Base-by-base conservation (phyloP, 2,797 vertebrate genomes). In the Onychomys torridus region DNA sequence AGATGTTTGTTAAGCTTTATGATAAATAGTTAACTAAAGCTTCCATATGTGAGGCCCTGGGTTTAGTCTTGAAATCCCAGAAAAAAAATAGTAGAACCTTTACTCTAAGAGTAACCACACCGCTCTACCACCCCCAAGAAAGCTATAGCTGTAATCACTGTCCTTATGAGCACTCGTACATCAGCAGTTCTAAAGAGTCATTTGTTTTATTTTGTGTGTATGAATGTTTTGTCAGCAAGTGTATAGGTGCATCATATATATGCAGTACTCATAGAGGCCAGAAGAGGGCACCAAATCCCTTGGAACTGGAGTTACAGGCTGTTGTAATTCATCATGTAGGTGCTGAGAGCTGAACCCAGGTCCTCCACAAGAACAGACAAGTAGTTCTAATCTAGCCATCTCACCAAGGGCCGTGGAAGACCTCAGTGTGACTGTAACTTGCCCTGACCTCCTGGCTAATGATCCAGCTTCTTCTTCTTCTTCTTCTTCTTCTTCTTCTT, bases 321-420 rank as follows among this genome's bases (percentile, higher is more conserved):
- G 17, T 46, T 32, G 27, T 12, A 46, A 65, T 17, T 65, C 40
- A 65, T 0, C 29, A 21, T 65, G 17, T 84, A 10, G 61, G 10
- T 84, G 10, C 61, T 46, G 82, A 46, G 82, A 65, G 21, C 11
- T 84, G 61, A 65, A 49, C 61, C 40, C 61, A 65, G 29, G 29
- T 65, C 61, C 19, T 46, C 82, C 49, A 17, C 9, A 46, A 84
- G 16, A 65, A 10, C 40, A 46, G 27, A 9, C 37, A 46, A 4
- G 43, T 59, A 78, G 59, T 23, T 65, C 19, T 25, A 17, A 32
- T 40, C 3, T 37, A 4, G n/a, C 76, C n/a, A 9, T 25, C 27
- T 40, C 2, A 7, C 16, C 8, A n/a, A 49, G 25, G 0, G 40
- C 5, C 7, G 1, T 29, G 11, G 12, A 8, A 6, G 12, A 25